Base-by-base conservation (phyloP, 2,797 vertebrate species). In the Syndactyla subalaris region DNA sequence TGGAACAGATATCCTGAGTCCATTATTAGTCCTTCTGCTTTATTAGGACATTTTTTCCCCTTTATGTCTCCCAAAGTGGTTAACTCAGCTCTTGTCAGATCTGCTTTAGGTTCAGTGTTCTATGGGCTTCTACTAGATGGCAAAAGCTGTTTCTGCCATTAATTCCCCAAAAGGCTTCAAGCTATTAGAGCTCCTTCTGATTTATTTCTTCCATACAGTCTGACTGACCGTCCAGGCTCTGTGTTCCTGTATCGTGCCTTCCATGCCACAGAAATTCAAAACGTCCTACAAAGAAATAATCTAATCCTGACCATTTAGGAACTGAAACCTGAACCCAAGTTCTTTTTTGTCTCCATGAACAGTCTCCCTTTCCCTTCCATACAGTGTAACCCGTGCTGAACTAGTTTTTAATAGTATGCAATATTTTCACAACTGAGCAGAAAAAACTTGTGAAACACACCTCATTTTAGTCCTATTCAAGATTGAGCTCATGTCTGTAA, bases 11-110 rank as follows among this genome's bases (percentile, higher is more conserved):
- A 74, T 71, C 79, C 85, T 2, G 34, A 88, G 70, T 76, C 79
- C 89, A 88, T 95, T 93, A 85, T 93, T 93, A 88, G 79, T 52
- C 49, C 41, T 91, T 62, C 66, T 92, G 52, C 34, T 92, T 93
- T 94, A 79, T 88, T 90, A 88, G 70, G 59, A 48, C 70, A 46
- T 91, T 87, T 92, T 85, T 51, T 3, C 17, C 22, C 17, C 27
- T 73, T 81, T 94, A 74, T 90, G 16, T 65, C 66, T 88, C 70
- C 57, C 63, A 16, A 20, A 86, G 76, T 88, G 62, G 17, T 67
- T 81, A 52, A 26, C 49, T 94, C 32, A 34, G 45, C 29, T 63
- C 78, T 63, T 77, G 82, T 93, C 91, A 85, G 38, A 48, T 80
- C 68, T 92, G 26, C 46, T 94, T 78, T 83, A 87, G 49, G 49